Base-by-base conservation (phyloP, 2,113 vertebrate genomes). In the Misgurnus anguillicaudatus region DNA sequence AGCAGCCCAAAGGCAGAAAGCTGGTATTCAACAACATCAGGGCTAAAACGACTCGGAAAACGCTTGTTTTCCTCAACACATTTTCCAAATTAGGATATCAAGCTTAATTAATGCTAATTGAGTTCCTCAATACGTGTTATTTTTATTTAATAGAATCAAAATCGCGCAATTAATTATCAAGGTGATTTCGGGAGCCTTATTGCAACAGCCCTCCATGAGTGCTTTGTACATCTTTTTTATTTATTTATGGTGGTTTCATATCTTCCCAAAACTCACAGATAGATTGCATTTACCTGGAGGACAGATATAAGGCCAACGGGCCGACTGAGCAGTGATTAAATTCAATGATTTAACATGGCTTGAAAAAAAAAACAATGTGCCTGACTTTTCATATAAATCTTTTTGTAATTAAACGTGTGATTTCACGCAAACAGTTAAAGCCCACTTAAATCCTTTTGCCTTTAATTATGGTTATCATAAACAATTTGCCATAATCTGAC, bases 111-210 rank as follows among this genome's bases (percentile, higher is more conserved):
- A 98, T 96, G 95, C 96, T 99, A 98, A 99, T 98, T 95, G 96
- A 98, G 95, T 97, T 99, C 96, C 96, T 96, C 96, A 98, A 95
- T 97, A 96, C 96, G 96, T 96, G 97, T 98, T 99, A 98, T 97
- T 99, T 98, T 99, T 98, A 99, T 97, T 99, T 99, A 99, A 99
- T 99, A 97, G 96, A 98, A 98, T 98, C 97, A 99, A 98, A 99
- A 99, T 97, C 96, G 95, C 94, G 94, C 97, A 98, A 99, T 99
- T 99, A 99, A 99, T 99, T 99, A 99, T 94, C 93, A 94, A 94
- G 94, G 92, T 94, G 95, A 95, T 96, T 97, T 98, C 95, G 94
- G 95, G 95, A 95, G 95, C 93, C 95, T 96, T 94, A 94, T 97
- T 96, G 94, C 94, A 94, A 95, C 91, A 87, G 90, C 73, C 78